Evolutionary conservation across 1,140 invertebrate species (phyloP).

Genomic region (Melanaphis sacchari): DNA sequence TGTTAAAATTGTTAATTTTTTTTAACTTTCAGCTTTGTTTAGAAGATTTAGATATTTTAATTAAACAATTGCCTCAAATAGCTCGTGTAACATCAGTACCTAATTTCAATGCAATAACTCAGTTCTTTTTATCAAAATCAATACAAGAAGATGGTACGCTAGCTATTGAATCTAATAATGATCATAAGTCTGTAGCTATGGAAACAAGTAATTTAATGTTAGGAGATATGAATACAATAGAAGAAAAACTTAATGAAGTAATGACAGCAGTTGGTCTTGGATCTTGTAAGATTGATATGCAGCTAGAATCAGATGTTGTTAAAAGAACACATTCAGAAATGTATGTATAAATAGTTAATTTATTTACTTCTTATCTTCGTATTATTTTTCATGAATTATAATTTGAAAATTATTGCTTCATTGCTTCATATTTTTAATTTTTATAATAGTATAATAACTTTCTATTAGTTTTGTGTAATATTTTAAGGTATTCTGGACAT

Average conservation of each 20-base stretch:
- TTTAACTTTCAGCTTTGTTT: conserved; percentile 43
- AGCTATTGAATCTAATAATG: conserved; percentile 44
- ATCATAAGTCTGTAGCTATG: conserved; percentile 4
- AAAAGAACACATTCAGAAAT: conserved; percentile 45
- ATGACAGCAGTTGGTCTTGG: conserved; percentile 32
- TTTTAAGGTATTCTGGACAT: neutral
- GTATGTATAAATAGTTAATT: conserved; percentile 5
- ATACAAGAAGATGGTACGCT: conserved; percentile 47
- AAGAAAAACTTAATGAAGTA: conserved; percentile 40
- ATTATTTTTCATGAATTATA: neutral
- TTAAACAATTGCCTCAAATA: conserved; percentile 32
- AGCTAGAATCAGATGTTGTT: conserved; percentile 12
- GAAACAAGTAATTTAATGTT: conserved; percentile 21
- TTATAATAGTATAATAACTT: neutral
- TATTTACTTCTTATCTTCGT: neutral
- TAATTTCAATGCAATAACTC: conserved; percentile 48
- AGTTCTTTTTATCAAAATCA: conserved; percentile 52
- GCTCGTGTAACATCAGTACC: conserved; percentile 37
- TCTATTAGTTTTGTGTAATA: neutral
- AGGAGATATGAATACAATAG: conserved; percentile 6
- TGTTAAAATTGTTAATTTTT: neutral
- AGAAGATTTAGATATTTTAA: conserved; percentile 51
- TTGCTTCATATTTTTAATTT: neutral
- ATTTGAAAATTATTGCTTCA: neutral
- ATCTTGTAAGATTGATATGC: conserved; percentile 2